Evolutionary conservation across 1,140 invertebrate genomes (phyloP).

Genomic region (Halesus radiatus): DNA sequence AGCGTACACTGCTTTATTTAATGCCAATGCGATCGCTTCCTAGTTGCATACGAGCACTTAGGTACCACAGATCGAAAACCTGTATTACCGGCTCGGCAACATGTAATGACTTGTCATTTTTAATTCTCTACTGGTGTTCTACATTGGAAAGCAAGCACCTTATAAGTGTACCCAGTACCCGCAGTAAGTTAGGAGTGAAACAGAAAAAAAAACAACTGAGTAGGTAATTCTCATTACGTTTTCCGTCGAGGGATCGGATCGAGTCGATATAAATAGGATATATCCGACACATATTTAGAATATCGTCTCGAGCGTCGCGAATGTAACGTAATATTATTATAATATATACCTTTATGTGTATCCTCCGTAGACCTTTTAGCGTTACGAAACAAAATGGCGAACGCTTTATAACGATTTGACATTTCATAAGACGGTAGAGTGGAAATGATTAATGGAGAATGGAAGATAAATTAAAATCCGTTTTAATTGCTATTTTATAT

Average conservation of each 20-base stretch:
- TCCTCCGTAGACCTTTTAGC: constrained; percentile 21
- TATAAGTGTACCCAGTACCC: no score
- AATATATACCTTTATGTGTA: no score
- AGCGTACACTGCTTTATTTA: background rate
- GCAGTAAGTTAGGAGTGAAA: constrained; percentile 15
- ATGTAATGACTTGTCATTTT: constrained; percentile 41
- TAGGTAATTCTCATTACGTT: background rate
- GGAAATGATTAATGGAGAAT: constrained; percentile 34
- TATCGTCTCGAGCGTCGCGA: background rate
- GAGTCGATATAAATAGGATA: no score
- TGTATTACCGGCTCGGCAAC: constrained; percentile 36
- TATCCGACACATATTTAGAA: constrained; percentile 1
- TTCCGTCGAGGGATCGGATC: background rate
- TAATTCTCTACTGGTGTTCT: constrained; percentile 36
- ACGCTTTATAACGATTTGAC: constrained; percentile 36
- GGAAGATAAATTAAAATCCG: constrained; percentile 36
- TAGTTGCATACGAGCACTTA: background rate
- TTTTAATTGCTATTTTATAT: constrained; percentile 41
- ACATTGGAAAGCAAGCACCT: constrained; percentile 27
- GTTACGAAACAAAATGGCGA: constrained; percentile 35
- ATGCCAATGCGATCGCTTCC: constrained; percentile 32
- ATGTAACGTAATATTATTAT: background rate
- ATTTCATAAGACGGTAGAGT: constrained; percentile 34
- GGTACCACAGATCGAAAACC: background rate
- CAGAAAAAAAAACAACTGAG: background rate